A percentile compares a stretch with the other conserved stretches of the same genome.
These are phyloP conservation scores for Plebejus anna DNA, from an alignment of 2,888 invertebrate genomes.

Conservation along the genomic window DNA sequence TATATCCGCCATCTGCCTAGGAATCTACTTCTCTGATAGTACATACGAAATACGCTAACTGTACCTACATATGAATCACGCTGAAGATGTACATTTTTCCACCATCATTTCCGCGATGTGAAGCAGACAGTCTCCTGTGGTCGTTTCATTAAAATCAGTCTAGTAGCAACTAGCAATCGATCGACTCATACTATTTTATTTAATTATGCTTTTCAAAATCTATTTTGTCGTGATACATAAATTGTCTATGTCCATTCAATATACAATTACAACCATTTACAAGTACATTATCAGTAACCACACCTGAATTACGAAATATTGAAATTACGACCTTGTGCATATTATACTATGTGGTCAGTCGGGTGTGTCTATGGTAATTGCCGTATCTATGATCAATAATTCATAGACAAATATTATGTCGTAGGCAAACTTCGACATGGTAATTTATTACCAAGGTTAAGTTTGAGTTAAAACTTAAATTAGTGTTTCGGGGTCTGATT, in stretches of 20 bases:
- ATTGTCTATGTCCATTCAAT: background rate
- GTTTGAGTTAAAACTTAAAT: background rate
- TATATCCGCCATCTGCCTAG: no score
- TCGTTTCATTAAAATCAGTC: no score
- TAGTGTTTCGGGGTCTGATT: background rate
- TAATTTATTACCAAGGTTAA: conserved; percentile 20
- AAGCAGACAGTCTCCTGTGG: no score
- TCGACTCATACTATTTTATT: no score
- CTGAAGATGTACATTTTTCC: no score
- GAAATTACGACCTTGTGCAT: conserved; percentile 18
- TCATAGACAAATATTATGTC: conserved; percentile 14
- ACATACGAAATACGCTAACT: no score
- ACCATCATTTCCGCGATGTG: no score
- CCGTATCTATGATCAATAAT: conserved; percentile 24
- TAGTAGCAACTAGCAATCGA: no score
- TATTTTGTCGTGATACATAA: background rate
- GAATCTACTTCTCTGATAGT: no score
- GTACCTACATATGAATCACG: no score
- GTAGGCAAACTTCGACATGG: conserved; percentile 6
- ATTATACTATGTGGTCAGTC: conserved; percentile 11
- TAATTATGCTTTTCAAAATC: background rate
- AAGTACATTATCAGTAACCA: conserved; percentile 11
- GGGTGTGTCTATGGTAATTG: conserved; percentile 24
- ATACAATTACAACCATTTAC: background rate
- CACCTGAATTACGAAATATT: conserved; percentile 22